These are phyloP conservation scores for Paedocypris micromegethes DNA, from an alignment of 2,797 vertebrate species.

Conservation along the genomic window DNA sequence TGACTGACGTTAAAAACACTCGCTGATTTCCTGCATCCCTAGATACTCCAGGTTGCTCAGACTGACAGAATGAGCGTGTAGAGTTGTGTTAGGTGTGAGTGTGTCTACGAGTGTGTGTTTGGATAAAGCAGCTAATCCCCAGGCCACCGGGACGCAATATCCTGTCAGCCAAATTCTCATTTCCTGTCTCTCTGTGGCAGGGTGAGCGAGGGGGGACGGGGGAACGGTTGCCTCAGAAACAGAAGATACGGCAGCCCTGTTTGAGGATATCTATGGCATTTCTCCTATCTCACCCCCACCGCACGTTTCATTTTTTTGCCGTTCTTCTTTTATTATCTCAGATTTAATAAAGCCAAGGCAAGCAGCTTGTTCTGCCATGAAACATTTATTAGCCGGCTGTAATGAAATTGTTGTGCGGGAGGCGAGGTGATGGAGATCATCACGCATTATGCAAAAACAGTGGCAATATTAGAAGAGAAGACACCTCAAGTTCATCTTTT, in stretches of 20 bases:
- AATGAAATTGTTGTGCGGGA: constrained; percentile 87
- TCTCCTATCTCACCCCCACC: constrained; percentile 57
- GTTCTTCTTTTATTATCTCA: constrained; percentile 85
- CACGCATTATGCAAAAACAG: constrained; percentile 82
- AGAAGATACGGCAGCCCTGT: constrained; percentile 76
- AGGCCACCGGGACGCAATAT: constrained; percentile 90
- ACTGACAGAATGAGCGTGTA: constrained; percentile 41
- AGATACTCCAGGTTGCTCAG: constrained; percentile 40
- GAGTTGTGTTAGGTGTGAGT: constrained; percentile 42
- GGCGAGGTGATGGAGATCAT: constrained; percentile 75
- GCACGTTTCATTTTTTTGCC: constrained; percentile 54
- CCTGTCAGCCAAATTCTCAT: constrained; percentile 88
- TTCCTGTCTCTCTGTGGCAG: constrained; percentile 82
- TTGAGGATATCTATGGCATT: constrained; percentile 71
- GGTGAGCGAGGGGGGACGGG: constrained; percentile 63
- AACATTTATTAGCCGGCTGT: constrained; percentile 94
- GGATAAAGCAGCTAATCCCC: constrained; percentile 84
- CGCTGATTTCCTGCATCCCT: constrained; percentile 33
- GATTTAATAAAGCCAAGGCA: constrained; percentile 87
- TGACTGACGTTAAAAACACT: constrained; percentile 39
- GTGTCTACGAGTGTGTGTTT: constrained; percentile 60
- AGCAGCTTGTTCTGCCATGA: constrained; percentile 88
- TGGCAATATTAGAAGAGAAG: constrained; percentile 66
- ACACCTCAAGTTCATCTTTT: constrained; percentile 47
- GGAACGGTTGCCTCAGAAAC: constrained; percentile 80